Evolutionary conservation across 2,888 invertebrate genomes (phyloP).

Genomic region (Acrobeloides nanus): DNA sequence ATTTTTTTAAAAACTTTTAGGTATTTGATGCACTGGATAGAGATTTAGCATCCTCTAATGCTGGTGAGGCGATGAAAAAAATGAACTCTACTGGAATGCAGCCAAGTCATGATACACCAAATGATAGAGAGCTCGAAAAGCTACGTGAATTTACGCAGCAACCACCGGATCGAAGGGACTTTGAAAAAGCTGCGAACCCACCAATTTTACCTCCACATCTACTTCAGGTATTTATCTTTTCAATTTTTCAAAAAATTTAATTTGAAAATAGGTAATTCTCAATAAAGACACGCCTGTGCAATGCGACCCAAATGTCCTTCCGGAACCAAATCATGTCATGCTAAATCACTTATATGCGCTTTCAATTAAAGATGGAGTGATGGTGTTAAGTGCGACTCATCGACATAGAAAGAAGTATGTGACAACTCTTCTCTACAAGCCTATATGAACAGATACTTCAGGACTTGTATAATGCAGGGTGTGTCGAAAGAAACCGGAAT

Average conservation of each 20-base stretch:
- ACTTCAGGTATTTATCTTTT: constrained; percentile 63
- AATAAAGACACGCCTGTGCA: constrained; percentile 95
- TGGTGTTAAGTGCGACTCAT: constrained; percentile 97
- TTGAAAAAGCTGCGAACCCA: constrained; percentile 86
- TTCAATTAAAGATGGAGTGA: constrained; percentile 97
- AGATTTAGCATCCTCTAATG: constrained; percentile 49
- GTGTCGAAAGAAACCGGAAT: no score
- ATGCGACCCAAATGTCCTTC: constrained; percentile 95
- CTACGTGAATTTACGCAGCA: constrained; percentile 63
- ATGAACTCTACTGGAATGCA: constrained; percentile 27
- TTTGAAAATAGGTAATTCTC: constrained; percentile 68
- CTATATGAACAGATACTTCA: constrained; percentile 70
- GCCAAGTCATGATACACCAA: constrained; percentile 49
- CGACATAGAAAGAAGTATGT: constrained; percentile 98
- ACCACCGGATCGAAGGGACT: constrained; percentile 80
- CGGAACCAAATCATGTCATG: constrained; percentile 99
- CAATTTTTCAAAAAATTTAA: no score
- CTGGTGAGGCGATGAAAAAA: constrained; percentile 43
- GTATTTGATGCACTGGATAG: constrained; percentile 60
- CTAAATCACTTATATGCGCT: constrained; percentile 97
- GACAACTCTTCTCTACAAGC: constrained; percentile 93
- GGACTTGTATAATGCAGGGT: no score
- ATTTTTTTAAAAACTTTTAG: constrained; percentile 64
- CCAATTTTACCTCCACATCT: constrained; percentile 95
- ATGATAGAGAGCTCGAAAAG: constrained; percentile 52